A percentile compares a stretch with the other conserved stretches of the same genome.
phyloP scores from a whole-genome alignment of 2,888 invertebrate species.

The Boloria euphrosyne region DNA sequence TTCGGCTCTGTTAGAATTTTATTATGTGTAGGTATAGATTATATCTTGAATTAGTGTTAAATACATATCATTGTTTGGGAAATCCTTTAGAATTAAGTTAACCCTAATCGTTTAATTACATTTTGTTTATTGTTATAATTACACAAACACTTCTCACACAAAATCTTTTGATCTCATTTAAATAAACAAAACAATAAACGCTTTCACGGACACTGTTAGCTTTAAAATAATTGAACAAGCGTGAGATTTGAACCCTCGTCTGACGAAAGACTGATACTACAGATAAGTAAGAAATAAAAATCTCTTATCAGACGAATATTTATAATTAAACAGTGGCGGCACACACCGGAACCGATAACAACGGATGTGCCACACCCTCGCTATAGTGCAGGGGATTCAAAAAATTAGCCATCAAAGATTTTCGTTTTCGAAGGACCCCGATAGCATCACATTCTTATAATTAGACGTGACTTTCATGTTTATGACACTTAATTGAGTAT shows the following conservation, averaged over 20 bases:
- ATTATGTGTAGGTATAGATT: background rate
- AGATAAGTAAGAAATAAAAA: constrained; percentile 23
- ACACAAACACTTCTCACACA: constrained; percentile 8
- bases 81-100: background rate
- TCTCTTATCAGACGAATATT: constrained; percentile 39
- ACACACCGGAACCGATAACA: constrained; percentile 54
- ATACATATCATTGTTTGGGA: background rate
- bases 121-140: constrained; percentile 9
- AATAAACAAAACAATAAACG: constrained; percentile 7
- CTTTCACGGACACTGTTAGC: background rate
- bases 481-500: constrained; percentile 44
- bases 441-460: constrained; percentile 39
- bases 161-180: constrained; percentile 14
- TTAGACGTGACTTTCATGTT: constrained; percentile 38
- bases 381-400: constrained; percentile 38
- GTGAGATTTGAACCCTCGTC: constrained; percentile 18
- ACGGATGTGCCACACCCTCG: constrained; percentile 52
- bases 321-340: constrained; percentile 52
- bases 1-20: too few relatives aligned
- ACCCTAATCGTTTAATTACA: background rate
- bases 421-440: constrained; percentile 30
- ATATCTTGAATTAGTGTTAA: background rate
- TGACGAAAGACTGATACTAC: constrained; percentile 5
- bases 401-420: constrained; percentile 27
- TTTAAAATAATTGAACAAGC: constrained; percentile 12